Conservation (phyloP, 2,113 vertebrate genomes). For the Hemiscyllium ocellatum region DNA sequence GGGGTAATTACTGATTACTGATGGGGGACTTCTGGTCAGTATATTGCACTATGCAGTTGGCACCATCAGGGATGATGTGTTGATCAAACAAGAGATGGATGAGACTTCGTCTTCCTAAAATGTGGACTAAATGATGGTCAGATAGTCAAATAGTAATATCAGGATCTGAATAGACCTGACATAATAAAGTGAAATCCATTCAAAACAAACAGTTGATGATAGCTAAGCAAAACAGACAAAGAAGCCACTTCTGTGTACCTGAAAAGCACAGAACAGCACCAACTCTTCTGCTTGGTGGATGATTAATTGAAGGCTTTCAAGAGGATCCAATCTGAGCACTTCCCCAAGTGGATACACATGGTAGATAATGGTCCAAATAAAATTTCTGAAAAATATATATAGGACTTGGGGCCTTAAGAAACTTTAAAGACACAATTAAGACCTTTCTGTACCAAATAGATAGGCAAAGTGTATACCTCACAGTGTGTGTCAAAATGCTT, state of each 20-base stretch:
- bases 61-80: too few species aligned
- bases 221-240: neutral
- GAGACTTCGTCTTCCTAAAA: too few species aligned
- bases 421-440: neutral
- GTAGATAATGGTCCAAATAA: neutral
- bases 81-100: too few species aligned
- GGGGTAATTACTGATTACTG: too few species aligned
- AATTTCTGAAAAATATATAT: neutral
- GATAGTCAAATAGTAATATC: too few species aligned
- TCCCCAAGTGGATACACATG: neutral
- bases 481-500: neutral
- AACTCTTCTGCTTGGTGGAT: neutral
- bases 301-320: neutral
- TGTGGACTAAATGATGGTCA: too few species aligned
- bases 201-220: neutral
- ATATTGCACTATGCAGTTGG: too few species aligned
- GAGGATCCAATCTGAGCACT: neutral
- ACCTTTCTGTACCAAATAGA: neutral
- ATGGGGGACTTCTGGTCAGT: too few species aligned
- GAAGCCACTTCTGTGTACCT: neutral
- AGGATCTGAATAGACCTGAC: too few species aligned
- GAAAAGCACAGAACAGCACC: neutral
- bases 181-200: too few species aligned
- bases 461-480: neutral
- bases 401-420: neutral